Conservation (phyloP, 2,113 vertebrate species). For the Erpornis zantholeuca region DNA sequence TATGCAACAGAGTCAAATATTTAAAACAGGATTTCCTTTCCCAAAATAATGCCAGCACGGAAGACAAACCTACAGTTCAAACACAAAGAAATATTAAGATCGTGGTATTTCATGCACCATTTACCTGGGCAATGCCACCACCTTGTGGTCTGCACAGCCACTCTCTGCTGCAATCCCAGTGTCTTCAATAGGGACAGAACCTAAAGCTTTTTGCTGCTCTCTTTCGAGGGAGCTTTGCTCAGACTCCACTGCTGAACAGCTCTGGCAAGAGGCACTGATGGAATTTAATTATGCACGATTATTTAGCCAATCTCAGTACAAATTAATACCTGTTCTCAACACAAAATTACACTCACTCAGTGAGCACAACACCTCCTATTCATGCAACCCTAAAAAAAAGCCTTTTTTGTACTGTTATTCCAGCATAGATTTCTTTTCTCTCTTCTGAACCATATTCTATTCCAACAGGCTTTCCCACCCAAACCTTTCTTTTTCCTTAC, state of each 20-base stretch:
- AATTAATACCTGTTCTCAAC: not conserved
- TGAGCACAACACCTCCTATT: not conserved
- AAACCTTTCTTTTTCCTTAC: not conserved
- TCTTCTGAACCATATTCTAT: not conserved
- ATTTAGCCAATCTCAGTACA: fast-evolving
- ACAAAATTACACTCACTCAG: too few relatives aligned
- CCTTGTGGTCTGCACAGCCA: conserved; percentile 26
- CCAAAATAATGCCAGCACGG: not conserved
- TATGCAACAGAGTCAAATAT: not conserved
- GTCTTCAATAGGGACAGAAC: fast-evolving
- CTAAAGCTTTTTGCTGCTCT: fast-evolving
- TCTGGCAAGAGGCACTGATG: not conserved
- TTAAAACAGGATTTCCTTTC: not conserved
- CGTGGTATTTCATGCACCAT: fast-evolving
- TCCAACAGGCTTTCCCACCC: not conserved
- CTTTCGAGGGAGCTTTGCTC: not conserved
- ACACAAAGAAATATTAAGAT: fast-evolving
- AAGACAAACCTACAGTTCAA: not conserved
- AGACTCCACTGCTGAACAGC: not conserved
- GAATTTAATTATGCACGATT: fast-evolving
- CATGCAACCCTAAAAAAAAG: not conserved
- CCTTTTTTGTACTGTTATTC: not conserved
- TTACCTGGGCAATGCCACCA: conserved; percentile 65
- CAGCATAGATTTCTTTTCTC: not conserved
- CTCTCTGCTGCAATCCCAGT: not conserved